Evolutionary conservation across 2,888 invertebrate species (phyloP).

Genomic region (Acrobasis repandana): DNA sequence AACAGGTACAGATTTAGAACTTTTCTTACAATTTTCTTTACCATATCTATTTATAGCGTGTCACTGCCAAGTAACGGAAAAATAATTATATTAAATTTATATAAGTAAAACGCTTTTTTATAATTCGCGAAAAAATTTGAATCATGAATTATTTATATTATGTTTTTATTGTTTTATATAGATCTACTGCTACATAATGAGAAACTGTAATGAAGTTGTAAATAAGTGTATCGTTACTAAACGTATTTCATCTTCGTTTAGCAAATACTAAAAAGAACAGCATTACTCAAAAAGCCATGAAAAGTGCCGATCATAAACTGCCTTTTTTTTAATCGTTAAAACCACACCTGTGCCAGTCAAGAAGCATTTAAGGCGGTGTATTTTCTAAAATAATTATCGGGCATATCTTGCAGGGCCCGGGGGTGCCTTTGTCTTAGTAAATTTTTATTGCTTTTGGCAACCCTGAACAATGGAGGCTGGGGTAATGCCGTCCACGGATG

Average conservation of each 20-base stretch:
- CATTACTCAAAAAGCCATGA: conserved; percentile 19
- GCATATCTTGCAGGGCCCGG: conserved; percentile 75
- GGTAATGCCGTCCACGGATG: conserved; percentile 62
- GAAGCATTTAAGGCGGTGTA: conserved; percentile 72
- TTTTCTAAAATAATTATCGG: conserved; percentile 78
- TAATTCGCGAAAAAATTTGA: no score
- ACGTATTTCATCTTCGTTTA: conserved; percentile 11
- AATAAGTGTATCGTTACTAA: neutral
- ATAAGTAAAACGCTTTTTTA: neutral
- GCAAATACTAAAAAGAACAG: conserved; percentile 13
- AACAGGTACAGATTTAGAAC: conserved; percentile 3
- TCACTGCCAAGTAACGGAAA: no score
- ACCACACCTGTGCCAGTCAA: conserved; percentile 71
- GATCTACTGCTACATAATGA: no score
- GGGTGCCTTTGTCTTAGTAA: conserved; percentile 80
- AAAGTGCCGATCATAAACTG: conserved; percentile 13
- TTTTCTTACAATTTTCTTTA: neutral
- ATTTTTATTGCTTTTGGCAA: conserved; percentile 78
- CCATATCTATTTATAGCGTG: neutral
- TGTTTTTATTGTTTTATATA: no score
- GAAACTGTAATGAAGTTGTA: conserved; percentile 1
- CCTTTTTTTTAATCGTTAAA: conserved; percentile 28
- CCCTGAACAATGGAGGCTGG: conserved; percentile 74
- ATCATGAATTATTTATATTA: no score
- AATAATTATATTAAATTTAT: neutral